Percentiles rank a stretch among this genome's conserved stretches.
phyloP scores from a whole-genome alignment of 1,140 invertebrate genomes.

The Hermatobates lingyangjiaoensis region DNA sequence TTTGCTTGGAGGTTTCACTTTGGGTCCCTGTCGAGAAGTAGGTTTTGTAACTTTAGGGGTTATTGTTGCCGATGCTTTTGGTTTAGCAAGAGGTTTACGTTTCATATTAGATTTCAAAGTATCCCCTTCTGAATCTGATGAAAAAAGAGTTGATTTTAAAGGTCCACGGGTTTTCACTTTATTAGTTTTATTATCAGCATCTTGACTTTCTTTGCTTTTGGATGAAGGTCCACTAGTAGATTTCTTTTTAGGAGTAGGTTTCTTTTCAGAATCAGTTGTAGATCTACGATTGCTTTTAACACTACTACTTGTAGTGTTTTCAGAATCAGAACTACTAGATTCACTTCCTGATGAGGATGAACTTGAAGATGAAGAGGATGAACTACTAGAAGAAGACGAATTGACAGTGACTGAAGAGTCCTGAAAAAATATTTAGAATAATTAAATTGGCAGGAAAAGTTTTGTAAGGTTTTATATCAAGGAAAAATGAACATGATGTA shows the following conservation, averaged over 20 bases:
- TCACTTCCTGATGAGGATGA: conserved; percentile 21
- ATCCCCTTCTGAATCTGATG: conserved; percentile 21
- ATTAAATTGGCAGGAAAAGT: too few species aligned
- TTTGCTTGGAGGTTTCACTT: conserved; percentile 10
- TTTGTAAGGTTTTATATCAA: too few species aligned
- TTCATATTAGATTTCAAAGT: conserved; percentile 21
- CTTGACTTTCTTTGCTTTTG: conserved; percentile 10
- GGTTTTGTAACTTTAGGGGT: conserved; percentile 18
- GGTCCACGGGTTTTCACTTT: conserved; percentile 18
- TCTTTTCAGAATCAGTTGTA: conserved; percentile 17
- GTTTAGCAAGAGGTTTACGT: conserved; percentile 29
- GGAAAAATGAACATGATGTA: too few species aligned
- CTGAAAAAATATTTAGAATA: too few species aligned
- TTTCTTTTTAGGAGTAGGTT: conserved; percentile 16
- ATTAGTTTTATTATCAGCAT: conserved; percentile 29
- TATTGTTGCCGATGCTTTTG: conserved; percentile 32
- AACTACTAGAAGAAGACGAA: conserved; percentile 20
- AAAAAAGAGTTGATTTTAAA: conserved; percentile 16
- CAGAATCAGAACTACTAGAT: conserved; percentile 21
- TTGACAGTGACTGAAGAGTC: too few species aligned
- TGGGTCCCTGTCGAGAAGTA: conserved; percentile 11
- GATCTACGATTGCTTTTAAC: conserved; percentile 15
- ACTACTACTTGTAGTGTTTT: conserved; percentile 21
- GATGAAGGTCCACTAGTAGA: not conserved
- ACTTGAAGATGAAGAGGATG: conserved; percentile 17